Evolutionary conservation across 2,888 invertebrate genomes (phyloP).

Genomic region (Colletes collaris): DNA sequence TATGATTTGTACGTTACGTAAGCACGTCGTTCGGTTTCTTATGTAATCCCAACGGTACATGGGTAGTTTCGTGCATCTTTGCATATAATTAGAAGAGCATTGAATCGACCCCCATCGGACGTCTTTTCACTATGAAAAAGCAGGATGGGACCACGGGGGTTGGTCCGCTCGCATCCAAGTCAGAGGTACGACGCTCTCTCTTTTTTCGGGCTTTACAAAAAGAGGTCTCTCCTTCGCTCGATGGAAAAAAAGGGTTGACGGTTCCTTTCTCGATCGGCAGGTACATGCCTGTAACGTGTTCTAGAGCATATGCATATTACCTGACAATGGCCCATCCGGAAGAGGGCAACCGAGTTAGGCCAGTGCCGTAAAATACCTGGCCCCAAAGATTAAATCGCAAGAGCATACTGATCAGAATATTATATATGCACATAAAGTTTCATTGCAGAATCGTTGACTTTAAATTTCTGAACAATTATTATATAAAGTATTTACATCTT

Average conservation of each 20-base stretch:
- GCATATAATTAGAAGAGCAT: conserved; percentile 82
- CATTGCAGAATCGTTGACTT: background rate
- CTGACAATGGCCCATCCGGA: conserved; percentile 70
- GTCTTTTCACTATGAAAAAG: conserved; percentile 75
- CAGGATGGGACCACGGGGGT: conserved; percentile 73
- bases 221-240: conserved; percentile 66
- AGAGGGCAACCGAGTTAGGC: conserved; percentile 61
- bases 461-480: background rate
- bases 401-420: background rate
- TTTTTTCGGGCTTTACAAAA: conserved; percentile 61
- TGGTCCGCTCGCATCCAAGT: conserved; percentile 69
- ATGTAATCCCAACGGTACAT: conserved; percentile 59
- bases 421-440: background rate
- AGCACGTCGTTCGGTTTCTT: conserved; percentile 52
- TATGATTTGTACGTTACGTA: conserved; percentile 64
- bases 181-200: conserved; percentile 60
- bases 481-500: no score
- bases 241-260: conserved; percentile 70
- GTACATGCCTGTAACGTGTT: conserved; percentile 72
- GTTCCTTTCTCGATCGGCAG: conserved; percentile 73
- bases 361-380: conserved; percentile 56
- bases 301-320: conserved; percentile 77
- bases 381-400: no score
- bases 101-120: conserved; percentile 77
- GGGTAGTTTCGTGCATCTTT: conserved; percentile 76